These are phyloP conservation scores for Lampris megalopsis DNA, from an alignment of 2,113 vertebrate genomes.

Conservation along the genomic window DNA sequence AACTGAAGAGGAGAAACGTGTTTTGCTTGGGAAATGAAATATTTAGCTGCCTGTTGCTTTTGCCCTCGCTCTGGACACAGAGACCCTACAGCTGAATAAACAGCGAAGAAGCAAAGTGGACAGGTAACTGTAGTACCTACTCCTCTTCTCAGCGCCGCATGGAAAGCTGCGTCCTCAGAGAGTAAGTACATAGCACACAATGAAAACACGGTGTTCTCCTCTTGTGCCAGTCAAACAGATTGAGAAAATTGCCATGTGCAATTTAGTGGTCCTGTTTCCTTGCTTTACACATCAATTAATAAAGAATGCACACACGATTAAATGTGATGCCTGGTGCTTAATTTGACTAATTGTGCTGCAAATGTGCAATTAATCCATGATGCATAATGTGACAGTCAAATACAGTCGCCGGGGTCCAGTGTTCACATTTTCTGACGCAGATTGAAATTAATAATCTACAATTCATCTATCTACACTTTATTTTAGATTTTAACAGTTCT, in stretches of 20 bases:
- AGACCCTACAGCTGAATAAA: slow-evolving; percentile 85
- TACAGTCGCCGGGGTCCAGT: not conserved
- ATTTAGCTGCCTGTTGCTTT: slow-evolving; percentile 82
- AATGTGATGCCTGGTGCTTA: slow-evolving; percentile 5
- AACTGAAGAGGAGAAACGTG: slow-evolving; percentile 73
- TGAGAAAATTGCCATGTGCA: not conserved
- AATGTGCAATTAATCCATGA: slow-evolving; percentile 2
- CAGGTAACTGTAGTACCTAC: slow-evolving; percentile 72
- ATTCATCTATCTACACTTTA: not conserved
- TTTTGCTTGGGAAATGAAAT: slow-evolving; percentile 89
- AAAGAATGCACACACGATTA: not conserved
- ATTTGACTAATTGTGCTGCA: slow-evolving; percentile 19
- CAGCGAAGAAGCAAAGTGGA: slow-evolving; percentile 65
- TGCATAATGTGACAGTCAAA: not conserved
- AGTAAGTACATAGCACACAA: slow-evolving; percentile 4
- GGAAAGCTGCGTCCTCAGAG: slow-evolving; percentile 37
- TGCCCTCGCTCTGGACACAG: slow-evolving; percentile 77
- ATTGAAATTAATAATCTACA: not conserved
- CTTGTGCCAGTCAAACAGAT: not conserved
- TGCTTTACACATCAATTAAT: slow-evolving; percentile 14
- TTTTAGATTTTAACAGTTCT: not conserved
- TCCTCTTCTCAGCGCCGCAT: slow-evolving; percentile 25
- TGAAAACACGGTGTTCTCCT: not conserved
- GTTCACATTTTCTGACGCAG: not conserved
- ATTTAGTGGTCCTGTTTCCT: not conserved